Base-by-base conservation (phyloP, 2,113 vertebrate species). In the Eupsittula cactorum region DNA sequence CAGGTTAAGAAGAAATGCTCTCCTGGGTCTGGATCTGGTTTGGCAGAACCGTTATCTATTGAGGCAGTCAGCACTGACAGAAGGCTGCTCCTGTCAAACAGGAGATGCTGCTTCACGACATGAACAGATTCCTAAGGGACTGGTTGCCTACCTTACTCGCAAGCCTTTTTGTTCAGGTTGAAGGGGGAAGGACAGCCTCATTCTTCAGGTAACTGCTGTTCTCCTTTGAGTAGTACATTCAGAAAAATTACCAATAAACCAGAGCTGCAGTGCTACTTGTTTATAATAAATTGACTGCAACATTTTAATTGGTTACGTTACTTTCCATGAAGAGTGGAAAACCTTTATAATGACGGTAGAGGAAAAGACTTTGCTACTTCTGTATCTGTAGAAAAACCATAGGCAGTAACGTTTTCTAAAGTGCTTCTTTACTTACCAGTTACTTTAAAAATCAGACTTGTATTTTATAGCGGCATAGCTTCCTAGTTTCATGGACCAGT, bases 391-490 rank as follows among this genome's bases (percentile, higher is more conserved):
- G 86, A 93, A 96, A 96, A 96, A 76, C 8, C 91, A 57, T 42
- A 95, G 53, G 90, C 92, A 94, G 96, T 59, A 96, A 84, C 52
- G 42, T 89, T 91, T 94, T 87, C 88, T 97, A 97, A 97, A 97
- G 95, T 97, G 96, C 96, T 96, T 96, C 83, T 93, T 92, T 95
- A 93, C 86, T 86, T 71, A 75, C 25, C 82, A 84, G 73, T 93
- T 92, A 80, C 33, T 92, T 59, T 28, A 91, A 90, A 92, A 79
- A 82, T 79, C 28, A 82, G 64, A 71, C 79, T 86, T 28, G 52
- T 31, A 71, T 68, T 81, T 60, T 75, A 55, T 84, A 96, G 90
- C 6, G 80, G 71, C 29, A 13, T 37, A 2, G 8, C 83, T 71
- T 80, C 46, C 92, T 87, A 65, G 75, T 28, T 87, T 85, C 92